Conservation (phyloP, 1,140 invertebrate genomes). For the Drosophila quadrilineata region DNA sequence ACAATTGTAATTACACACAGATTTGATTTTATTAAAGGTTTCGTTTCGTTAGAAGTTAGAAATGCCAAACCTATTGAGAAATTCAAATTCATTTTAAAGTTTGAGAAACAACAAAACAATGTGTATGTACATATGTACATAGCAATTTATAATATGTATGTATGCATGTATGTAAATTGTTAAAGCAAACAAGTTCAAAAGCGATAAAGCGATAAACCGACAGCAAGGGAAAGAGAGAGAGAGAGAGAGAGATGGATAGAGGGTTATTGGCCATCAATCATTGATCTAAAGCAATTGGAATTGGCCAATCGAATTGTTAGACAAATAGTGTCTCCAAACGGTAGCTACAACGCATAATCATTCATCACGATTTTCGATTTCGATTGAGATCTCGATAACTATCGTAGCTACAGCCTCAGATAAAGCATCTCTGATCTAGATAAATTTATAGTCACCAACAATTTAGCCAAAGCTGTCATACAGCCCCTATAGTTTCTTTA, state of each 20-base stretch:
- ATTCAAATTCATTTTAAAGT: too few relatives aligned
- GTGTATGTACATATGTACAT: too few relatives aligned
- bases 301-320: conserved; percentile 47
- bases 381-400: background rate
- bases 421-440: background rate
- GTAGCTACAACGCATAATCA: conserved; percentile 54
- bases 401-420: background rate
- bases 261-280: conserved; percentile 51
- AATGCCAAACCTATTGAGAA: conserved; percentile 36
- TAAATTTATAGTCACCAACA: background rate
- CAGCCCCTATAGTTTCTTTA: too few relatives aligned
- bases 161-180: too few relatives aligned
- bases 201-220: background rate
- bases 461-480: too few relatives aligned
- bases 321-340: conserved; percentile 50
- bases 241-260: too few relatives aligned
- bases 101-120: too few relatives aligned
- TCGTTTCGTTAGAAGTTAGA: conserved; percentile 36
- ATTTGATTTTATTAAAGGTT: conserved; percentile 50
- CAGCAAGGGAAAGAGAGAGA: too few relatives aligned
- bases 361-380: conserved; percentile 5
- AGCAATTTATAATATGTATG: too few relatives aligned
- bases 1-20: conserved; percentile 45
- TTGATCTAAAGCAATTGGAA: conserved; percentile 48
- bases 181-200: background rate